Percentiles rank a stretch among this genome's conserved stretches.
Evolutionary conservation across 2,888 invertebrate species (phyloP).

Genomic region (Mechanitis messenoides): DNA sequence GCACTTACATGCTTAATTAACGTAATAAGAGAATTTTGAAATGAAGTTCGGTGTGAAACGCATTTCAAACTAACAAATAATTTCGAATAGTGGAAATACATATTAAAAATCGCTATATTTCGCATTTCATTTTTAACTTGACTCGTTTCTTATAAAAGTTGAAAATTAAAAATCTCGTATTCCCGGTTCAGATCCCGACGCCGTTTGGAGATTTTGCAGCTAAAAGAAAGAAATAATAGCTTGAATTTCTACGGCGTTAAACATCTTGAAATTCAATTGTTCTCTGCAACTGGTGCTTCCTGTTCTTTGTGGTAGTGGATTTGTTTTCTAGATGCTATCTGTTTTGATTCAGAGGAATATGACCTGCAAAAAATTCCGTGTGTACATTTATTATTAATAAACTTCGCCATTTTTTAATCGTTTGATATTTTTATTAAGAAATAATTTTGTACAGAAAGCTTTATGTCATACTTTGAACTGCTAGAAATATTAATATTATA

Average conservation of each 20-base stretch:
- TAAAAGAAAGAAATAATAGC: conserved; percentile 11
- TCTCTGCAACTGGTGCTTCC: conserved; percentile 2
- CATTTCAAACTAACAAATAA: conserved; percentile 32
- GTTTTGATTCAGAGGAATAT: background rate
- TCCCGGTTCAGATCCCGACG: conserved; percentile 40
- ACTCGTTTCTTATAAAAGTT: conserved; percentile 36
- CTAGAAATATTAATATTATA: no score
- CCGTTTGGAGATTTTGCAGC: conserved; percentile 32
- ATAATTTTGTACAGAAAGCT: no score
- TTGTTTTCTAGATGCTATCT: background rate
- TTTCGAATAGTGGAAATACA: no score
- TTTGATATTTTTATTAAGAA: no score
- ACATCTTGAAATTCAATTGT: conserved; percentile 8
- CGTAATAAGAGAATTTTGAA: conserved; percentile 41
- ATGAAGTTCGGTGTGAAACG: conserved; percentile 43
- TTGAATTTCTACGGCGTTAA: conserved; percentile 9
- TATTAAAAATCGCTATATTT: background rate
- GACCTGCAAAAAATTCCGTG: background rate
- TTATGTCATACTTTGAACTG: no score
- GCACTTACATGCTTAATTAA: conserved; percentile 54
- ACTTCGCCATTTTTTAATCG: no score
- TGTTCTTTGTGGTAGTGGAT: conserved; percentile 3
- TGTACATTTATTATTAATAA: no score
- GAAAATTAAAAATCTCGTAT: conserved; percentile 53
- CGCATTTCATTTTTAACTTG: conserved; percentile 55